These are phyloP conservation scores for Tetrao urogallus DNA, from an alignment of 2,113 vertebrate genomes.

Conservation along the genomic window DNA sequence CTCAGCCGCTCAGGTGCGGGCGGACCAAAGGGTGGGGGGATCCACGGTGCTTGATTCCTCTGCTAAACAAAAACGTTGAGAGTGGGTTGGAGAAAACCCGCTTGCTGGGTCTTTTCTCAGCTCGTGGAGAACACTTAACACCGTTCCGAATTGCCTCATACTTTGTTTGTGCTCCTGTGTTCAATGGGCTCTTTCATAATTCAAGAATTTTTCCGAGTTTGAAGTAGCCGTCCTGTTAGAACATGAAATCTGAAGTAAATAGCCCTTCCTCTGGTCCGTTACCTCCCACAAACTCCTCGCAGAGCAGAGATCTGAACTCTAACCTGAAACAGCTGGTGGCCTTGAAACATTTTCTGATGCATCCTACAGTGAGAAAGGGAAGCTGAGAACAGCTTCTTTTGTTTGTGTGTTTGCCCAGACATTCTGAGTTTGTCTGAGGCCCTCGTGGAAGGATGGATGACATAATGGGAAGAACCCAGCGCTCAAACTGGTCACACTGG, in stretches of 20 bases:
- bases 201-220: conserved; percentile 23
- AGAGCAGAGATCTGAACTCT: background rate
- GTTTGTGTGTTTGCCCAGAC: background rate
- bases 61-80: background rate
- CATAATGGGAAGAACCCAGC: background rate
- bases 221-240: conserved; percentile 1
- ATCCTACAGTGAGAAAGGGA: background rate
- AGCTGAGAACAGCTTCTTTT: background rate
- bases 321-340: background rate
- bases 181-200: conserved; percentile 29
- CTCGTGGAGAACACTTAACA: conserved; percentile 22
- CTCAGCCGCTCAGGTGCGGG: background rate
- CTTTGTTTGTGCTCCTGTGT: conserved; percentile 45
- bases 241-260: background rate
- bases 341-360: background rate
- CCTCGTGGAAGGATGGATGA: background rate
- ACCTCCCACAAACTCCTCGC: background rate
- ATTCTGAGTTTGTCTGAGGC: background rate
- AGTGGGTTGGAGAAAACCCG: background rate
- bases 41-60: background rate
- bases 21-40: background rate
- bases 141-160: conserved; percentile 30
- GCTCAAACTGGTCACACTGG: background rate
- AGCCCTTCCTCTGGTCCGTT: background rate
- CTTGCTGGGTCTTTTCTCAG: background rate